Conservation (phyloP, 2,113 vertebrate genomes). For the Pithys albifrons region DNA sequence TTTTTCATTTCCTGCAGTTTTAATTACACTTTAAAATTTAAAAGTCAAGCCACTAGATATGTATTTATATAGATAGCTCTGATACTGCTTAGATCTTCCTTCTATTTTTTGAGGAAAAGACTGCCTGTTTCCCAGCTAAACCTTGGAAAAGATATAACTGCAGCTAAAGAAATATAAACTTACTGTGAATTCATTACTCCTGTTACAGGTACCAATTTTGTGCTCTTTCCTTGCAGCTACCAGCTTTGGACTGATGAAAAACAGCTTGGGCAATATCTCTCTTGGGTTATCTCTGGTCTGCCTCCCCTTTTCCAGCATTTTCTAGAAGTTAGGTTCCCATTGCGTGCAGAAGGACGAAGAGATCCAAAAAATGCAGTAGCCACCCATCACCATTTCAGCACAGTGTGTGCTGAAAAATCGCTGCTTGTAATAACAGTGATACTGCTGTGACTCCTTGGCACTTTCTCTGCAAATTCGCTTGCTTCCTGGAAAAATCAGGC, state of each 20-base stretch:
- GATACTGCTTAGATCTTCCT: neutral
- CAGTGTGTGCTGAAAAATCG: neutral
- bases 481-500: constrained; percentile 51
- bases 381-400: neutral
- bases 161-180: neutral
- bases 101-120: neutral
- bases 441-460: constrained; percentile 21
- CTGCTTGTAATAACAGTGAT: neutral
- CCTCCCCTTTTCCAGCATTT: neutral
- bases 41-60: neutral
- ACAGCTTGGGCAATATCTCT: neutral
- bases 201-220: neutral
- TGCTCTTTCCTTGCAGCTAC: neutral
- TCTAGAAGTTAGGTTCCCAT: neutral
- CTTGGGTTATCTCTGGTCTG: neutral
- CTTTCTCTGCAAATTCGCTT: constrained; percentile 40
- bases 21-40: neutral
- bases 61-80: neutral
- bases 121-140: neutral
- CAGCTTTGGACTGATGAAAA: neutral
- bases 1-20: neutral
- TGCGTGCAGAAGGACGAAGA: neutral
- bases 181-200: neutral
- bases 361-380: neutral
- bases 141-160: neutral